These are phyloP conservation scores for Coenonympha glycerion DNA, from an alignment of 2,888 invertebrate species.

Conservation along the genomic window DNA sequence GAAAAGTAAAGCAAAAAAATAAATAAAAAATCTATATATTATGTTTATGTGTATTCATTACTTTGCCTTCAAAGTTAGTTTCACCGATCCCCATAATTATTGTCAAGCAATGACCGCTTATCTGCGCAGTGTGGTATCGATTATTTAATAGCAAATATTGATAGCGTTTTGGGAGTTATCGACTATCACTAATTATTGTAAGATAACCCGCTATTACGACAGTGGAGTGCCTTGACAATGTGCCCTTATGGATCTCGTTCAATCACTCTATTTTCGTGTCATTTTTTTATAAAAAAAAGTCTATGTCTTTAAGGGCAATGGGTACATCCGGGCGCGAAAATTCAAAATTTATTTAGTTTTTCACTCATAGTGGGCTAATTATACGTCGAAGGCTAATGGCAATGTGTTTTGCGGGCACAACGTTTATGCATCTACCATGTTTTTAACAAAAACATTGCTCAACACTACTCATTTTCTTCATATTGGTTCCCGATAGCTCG, in stretches of 20 bases:
- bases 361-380: too few relatives aligned
- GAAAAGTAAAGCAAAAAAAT: too few relatives aligned
- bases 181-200: constrained; percentile 68
- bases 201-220: constrained; percentile 66
- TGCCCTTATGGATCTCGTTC: constrained; percentile 27
- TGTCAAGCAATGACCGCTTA: constrained; percentile 66
- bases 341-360: too few relatives aligned
- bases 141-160: constrained; percentile 74
- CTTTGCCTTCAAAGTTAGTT: constrained; percentile 1
- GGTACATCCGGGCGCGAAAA: too few relatives aligned
- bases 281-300: constrained; percentile 3
- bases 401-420: too few relatives aligned
- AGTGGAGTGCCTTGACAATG: constrained; percentile 56
- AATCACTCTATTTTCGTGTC: background rate
- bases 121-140: constrained; percentile 58
- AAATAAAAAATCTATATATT: too few relatives aligned
- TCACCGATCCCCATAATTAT: constrained; percentile 15
- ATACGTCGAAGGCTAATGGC: too few relatives aligned
- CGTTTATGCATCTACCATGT: too few relatives aligned
- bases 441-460: too few relatives aligned
- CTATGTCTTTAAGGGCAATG: too few relatives aligned
- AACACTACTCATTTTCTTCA: too few relatives aligned
- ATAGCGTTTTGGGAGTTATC: constrained; percentile 69
- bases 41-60: background rate
- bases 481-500: too few relatives aligned